phyloP scores from a whole-genome alignment of 2,797 vertebrate genomes.

The Anomalospiza imberbis region DNA sequence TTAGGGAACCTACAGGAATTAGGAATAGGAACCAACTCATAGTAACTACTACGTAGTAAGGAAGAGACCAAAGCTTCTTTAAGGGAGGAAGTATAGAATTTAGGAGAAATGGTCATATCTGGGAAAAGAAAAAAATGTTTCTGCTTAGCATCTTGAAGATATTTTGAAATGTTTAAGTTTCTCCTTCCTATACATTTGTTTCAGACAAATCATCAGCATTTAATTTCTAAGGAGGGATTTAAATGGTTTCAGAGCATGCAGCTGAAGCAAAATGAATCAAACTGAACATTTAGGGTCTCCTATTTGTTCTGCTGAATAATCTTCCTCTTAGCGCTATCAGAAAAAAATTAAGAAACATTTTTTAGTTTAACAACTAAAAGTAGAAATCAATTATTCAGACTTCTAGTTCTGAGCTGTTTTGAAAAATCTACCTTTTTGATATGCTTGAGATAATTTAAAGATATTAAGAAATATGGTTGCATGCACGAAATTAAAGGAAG shows the following conservation, averaged over 20 bases:
- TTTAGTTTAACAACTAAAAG: constrained; percentile 7
- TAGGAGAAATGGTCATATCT: neutral
- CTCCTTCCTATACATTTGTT: neutral
- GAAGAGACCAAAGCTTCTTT: neutral
- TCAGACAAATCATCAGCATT: neutral
- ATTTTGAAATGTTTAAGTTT: neutral
- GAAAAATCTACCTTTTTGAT: constrained; percentile 38
- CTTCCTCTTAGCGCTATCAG: neutral
- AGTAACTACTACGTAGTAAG: neutral
- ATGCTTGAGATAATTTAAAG: constrained; percentile 20
- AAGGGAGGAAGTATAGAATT: neutral
- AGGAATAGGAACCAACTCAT: neutral
- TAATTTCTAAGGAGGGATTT: neutral
- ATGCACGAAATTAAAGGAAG: neutral
- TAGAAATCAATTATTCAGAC: constrained; percentile 34
- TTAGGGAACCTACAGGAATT: neutral
- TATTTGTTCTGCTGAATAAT: constrained; percentile 42
- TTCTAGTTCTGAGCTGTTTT: neutral
- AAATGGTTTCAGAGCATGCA: neutral
- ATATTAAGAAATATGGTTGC: neutral
- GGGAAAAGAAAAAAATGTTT: neutral
- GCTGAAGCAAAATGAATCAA: constrained; percentile 30
- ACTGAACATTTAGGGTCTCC: neutral
- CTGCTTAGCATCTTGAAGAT: neutral
- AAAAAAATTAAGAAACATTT: constrained; percentile 35